These are phyloP conservation scores for Crepidodera aurea DNA, from an alignment of 2,888 invertebrate genomes.

Conservation along the genomic window DNA sequence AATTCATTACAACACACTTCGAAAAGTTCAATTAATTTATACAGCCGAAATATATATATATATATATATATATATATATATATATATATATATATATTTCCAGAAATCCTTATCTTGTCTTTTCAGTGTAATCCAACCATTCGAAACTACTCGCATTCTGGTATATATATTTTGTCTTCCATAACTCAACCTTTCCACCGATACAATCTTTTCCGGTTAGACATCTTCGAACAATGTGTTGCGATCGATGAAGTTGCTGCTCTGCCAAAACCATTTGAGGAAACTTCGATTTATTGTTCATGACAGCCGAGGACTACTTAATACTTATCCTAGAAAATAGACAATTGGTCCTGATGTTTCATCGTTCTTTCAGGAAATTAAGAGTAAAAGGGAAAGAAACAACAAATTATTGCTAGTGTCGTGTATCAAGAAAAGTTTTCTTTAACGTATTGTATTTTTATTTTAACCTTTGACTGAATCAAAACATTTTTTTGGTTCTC, in stretches of 20 bases:
- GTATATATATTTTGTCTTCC: constrained; percentile 10
- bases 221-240: constrained; percentile 9
- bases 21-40: neutral
- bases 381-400: constrained; percentile 6
- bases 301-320: constrained; percentile 27
- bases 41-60: neutral
- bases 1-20: neutral
- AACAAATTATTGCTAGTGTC: constrained; percentile 6
- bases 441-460: no score
- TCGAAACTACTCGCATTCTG: neutral
- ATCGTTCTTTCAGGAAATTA: constrained; percentile 13
- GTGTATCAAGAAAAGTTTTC: neutral
- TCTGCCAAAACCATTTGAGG: constrained; percentile 22
- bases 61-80: no score
- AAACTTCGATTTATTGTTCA: constrained; percentile 32
- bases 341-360: constrained; percentile 6
- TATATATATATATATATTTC: no score
- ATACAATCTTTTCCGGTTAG: constrained; percentile 18
- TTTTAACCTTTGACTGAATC: no score
- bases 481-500: no score
- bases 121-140: neutral
- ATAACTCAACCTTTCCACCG: constrained; percentile 10
- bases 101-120: neutral
- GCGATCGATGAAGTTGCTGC: constrained; percentile 20
- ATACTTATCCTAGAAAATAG: constrained; percentile 13